Base-by-base conservation (phyloP, 2,797 vertebrate species). In the Bucorvus abyssinicus region DNA sequence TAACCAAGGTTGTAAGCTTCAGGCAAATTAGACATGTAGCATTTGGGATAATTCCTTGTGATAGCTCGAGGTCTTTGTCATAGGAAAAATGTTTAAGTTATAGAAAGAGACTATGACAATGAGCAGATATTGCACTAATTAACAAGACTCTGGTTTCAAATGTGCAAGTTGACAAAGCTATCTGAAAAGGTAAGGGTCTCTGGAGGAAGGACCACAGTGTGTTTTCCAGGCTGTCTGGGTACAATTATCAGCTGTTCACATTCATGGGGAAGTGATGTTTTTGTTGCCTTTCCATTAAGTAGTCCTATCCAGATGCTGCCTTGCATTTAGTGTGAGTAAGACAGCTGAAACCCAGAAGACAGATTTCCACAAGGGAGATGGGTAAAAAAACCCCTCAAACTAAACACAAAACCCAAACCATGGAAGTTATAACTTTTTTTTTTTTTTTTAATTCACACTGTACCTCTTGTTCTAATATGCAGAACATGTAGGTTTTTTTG, bases 41-140 rank as follows among this genome's bases (percentile, higher is more conserved):
- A 64, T 64, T 89, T 78, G 12, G 38, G 22, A 7, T 44, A 77
- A 81, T 78, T 90, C 17, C 4, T 86, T 82, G 30, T 59, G 22
- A 4, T 56, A 23, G 14, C 24, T 76, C 0, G 1, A 63, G 30
- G 45, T 55, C 20, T 61, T 71, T 1, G 4, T 60, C 7, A 1
- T 5, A 23, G 71, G 42, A 53, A 26, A 68, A 8, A 3, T 6
- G 2, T 59, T 76, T 9, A 63, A 16, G 17, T 3, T 57, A 49
- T 64, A 65, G 47, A 78, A 88, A 78, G 42, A 49, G 5, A 29
- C 10, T 14, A 6, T 40, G 44, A 24, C 3, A 44, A 36, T 44
- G 10, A 65, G 4, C 17, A 30, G 27, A 14, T 2, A 12, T 4
- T 45, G n/a, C 8, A 12, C 44, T 38, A 26, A 52, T 56, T 26